phyloP scores from a whole-genome alignment of 2,888 invertebrate genomes.

The Heteropelma amictum region DNA sequence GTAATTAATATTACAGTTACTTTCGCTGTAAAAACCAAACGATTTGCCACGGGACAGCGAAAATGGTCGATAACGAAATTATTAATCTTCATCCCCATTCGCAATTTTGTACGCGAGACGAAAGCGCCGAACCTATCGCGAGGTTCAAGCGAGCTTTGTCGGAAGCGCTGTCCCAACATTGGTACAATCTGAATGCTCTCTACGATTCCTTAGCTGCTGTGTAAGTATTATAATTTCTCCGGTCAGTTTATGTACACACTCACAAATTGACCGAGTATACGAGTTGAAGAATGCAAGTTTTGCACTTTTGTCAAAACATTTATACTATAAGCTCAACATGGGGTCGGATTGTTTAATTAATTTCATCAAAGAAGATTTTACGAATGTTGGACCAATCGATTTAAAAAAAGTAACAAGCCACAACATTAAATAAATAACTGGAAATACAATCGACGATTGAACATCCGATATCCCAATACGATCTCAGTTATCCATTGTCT shows the following conservation, averaged over 20 bases:
- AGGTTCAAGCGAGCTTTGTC: no score
- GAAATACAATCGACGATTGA: no score
- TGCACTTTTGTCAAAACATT: not conserved
- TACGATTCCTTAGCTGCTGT: constrained; percentile 7
- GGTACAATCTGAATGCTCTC: no score
- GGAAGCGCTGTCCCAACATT: no score
- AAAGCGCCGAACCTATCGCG: not conserved
- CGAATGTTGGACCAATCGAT: no score
- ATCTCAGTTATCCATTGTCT: not conserved
- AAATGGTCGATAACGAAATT: no score
- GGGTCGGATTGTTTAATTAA: no score
- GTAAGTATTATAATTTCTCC: constrained; percentile 1
- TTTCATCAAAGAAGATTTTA: no score
- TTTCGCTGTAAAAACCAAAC: constrained; percentile 20
- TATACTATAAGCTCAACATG: no score
- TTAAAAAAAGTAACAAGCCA: no score
- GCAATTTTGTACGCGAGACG: constrained; percentile 15
- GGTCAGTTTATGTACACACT: not conserved
- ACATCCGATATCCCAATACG: no score
- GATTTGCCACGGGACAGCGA: constrained; percentile 23
- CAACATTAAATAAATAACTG: no score
- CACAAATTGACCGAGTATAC: not conserved
- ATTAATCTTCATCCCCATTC: constrained; percentile 23
- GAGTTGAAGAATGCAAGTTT: not conserved
- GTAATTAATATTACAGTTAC: constrained; percentile 34